phyloP scores from a whole-genome alignment of 2,113 vertebrate genomes.

The Irena cyanogastra region DNA sequence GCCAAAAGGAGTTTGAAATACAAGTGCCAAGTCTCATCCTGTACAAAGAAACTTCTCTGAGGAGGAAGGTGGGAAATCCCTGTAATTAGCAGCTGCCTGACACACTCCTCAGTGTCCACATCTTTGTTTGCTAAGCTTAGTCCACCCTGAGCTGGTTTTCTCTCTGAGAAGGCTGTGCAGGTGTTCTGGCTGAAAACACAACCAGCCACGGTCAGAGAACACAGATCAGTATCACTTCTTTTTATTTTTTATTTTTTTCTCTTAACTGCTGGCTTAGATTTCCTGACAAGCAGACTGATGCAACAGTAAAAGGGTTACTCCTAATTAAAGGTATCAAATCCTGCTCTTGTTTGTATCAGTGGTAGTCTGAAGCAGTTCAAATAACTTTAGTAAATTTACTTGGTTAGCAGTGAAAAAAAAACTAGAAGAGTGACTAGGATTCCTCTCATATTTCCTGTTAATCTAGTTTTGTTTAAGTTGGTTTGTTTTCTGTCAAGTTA shows the following conservation, averaged over 20 bases:
- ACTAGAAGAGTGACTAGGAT: neutral
- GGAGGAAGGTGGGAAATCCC: neutral
- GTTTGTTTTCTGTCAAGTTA: neutral
- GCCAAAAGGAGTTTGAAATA: neutral
- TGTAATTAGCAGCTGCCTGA: neutral
- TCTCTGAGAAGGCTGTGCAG: neutral
- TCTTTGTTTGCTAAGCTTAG: neutral
- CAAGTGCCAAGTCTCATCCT: neutral
- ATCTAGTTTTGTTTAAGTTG: neutral
- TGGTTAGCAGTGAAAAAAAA: neutral
- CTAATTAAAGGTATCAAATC: neutral
- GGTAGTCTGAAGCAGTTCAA: neutral
- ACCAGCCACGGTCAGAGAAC: neutral
- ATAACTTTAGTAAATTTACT: neutral
- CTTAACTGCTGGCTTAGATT: neutral
- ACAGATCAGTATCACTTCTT: neutral
- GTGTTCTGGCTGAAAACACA: neutral
- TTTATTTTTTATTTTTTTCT: too few species aligned
- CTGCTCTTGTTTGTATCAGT: neutral
- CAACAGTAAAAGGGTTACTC: neutral
- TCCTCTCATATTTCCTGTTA: neutral
- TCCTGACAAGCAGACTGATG: neutral
- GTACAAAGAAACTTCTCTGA: neutral
- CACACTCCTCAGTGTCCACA: neutral
- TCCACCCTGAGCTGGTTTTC: neutral